Conservation (phyloP, 1,140 invertebrate genomes). For the Lordiphosa stackelbergi region DNA sequence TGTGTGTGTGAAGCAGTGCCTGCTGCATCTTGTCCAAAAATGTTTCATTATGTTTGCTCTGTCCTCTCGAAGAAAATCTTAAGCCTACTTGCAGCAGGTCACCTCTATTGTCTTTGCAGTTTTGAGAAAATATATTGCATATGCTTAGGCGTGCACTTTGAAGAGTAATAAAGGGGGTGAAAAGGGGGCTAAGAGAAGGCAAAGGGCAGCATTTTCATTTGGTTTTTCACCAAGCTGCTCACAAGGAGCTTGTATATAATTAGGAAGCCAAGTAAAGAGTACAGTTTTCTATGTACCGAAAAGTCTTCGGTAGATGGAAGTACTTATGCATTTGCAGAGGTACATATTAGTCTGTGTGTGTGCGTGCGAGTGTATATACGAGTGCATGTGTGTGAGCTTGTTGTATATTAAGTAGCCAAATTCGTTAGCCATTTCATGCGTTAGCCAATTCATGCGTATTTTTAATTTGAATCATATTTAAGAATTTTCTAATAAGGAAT, state of each 20-base stretch:
- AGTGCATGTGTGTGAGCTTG: neutral
- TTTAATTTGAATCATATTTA: too few species aligned
- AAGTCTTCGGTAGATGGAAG: slow-evolving; percentile 33
- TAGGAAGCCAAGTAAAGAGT: slow-evolving; percentile 53
- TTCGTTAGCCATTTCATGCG: too few species aligned
- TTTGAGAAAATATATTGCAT: slow-evolving; percentile 51
- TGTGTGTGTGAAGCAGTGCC: slow-evolving; percentile 29
- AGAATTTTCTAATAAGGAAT: too few species aligned
- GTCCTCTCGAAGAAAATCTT: slow-evolving; percentile 67
- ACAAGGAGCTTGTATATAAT: slow-evolving; percentile 62
- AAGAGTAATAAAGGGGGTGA: neutral
- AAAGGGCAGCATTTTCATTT: slow-evolving; percentile 49
- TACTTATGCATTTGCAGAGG: too few species aligned
- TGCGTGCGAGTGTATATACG: slow-evolving; percentile 11
- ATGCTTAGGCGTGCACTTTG: slow-evolving; percentile 39
- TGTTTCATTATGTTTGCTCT: slow-evolving; percentile 69
- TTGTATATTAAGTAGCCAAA: slow-evolving; percentile 16
- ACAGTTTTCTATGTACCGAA: slow-evolving; percentile 66
- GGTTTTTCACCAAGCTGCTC: slow-evolving; percentile 52
- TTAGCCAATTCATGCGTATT: too few species aligned
- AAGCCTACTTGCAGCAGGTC: slow-evolving; percentile 52
- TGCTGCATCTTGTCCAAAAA: slow-evolving; percentile 70
- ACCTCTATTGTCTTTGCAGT: slow-evolving; percentile 50
- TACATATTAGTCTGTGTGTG: slow-evolving; percentile 6
- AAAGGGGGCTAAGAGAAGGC: too few species aligned